Percentiles rank a stretch among this genome's conserved stretches.
These are phyloP conservation scores for Pelodytes ibericus DNA, from an alignment of 2,797 vertebrate species.

Conservation along the genomic window DNA sequence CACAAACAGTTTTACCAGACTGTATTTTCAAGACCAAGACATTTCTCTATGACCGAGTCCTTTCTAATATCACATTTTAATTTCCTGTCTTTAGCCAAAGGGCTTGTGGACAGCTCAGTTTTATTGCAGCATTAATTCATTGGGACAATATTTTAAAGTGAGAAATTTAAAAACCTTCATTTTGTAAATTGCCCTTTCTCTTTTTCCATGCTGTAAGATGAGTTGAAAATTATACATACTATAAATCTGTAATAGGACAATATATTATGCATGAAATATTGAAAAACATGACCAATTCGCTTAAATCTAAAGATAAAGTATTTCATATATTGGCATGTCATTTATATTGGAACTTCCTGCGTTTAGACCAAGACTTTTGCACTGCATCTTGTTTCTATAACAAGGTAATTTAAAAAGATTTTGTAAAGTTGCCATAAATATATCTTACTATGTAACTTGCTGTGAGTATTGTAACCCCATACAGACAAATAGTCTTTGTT, in stretches of 20 bases:
- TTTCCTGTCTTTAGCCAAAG: constrained; percentile 11
- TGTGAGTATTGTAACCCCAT: too few species aligned
- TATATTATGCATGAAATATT: constrained; percentile 32
- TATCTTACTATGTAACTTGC: too few species aligned
- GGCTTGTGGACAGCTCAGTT: constrained; percentile 16
- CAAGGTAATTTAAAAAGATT: background rate
- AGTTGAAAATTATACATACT: constrained; percentile 25
- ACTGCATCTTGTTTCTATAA: background rate
- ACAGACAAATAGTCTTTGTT: too few species aligned
- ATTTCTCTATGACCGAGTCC: background rate
- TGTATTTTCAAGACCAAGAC: constrained; percentile 3
- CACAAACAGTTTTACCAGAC: background rate
- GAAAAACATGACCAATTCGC: constrained; percentile 22
- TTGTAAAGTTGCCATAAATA: too few species aligned
- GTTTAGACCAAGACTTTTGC: background rate
- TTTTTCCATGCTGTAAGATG: constrained; percentile 19
- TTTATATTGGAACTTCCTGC: background rate
- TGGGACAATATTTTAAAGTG: constrained; percentile 11
- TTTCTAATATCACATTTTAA: constrained; percentile 16
- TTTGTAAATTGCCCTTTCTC: constrained; percentile 15
- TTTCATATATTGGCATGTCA: background rate
- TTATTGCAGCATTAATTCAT: constrained; percentile 28
- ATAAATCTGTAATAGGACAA: constrained; percentile 32
- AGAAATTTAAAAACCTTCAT: constrained; percentile 15
- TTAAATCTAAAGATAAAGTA: constrained; percentile 19